These are phyloP conservation scores for Brassicogethes aeneus DNA, from an alignment of 2,888 invertebrate species.

Conservation along the genomic window DNA sequence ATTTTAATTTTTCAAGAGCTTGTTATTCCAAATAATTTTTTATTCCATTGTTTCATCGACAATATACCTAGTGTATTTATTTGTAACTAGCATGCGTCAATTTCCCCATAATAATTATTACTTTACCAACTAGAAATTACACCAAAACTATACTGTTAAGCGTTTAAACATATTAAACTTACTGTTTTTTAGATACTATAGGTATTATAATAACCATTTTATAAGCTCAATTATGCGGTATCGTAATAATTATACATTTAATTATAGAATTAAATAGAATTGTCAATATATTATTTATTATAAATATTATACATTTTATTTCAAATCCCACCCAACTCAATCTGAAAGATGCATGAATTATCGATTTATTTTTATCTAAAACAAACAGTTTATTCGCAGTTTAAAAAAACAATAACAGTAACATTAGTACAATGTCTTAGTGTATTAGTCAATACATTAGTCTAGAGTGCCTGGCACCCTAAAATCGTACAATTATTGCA, in stretches of 20 bases:
- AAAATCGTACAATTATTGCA: no score
- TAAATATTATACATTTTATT: no score
- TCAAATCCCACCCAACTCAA: no score
- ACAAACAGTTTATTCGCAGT: no score
- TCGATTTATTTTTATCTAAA: no score
- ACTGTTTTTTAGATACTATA: no score
- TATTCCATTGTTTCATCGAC: neutral
- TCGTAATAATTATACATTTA: neutral
- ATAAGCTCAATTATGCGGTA: neutral
- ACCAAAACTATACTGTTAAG: neutral
- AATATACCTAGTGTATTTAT: neutral
- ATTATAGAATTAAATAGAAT: neutral
- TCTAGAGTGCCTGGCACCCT: no score
- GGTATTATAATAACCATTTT: neutral
- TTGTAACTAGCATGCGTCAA: neutral
- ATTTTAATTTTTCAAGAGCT: constrained; percentile 10
- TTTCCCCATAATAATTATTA: neutral
- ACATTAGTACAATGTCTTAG: no score
- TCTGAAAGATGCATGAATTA: no score
- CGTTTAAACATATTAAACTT: no score
- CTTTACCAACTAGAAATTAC: neutral
- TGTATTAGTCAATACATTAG: no score
- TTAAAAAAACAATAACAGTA: no score
- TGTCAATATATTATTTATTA: constrained; percentile 1
- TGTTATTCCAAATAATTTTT: constrained; percentile 4